Percentiles rank a stretch among this genome's conserved stretches.
Conservation (phyloP, 1,140 invertebrate genomes). For the Holotrichia oblita region DNA sequence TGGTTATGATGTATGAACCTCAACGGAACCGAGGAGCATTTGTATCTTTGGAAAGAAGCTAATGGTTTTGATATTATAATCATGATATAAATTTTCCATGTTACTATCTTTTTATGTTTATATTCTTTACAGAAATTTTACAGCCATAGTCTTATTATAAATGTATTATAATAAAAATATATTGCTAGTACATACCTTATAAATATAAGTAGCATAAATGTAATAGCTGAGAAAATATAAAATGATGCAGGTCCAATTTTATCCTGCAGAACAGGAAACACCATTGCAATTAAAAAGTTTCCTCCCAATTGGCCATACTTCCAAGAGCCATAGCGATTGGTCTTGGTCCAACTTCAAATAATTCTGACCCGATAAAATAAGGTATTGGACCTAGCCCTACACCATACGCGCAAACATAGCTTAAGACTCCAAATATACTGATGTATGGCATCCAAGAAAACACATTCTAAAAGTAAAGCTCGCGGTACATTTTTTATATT, state of each 20-base stretch:
- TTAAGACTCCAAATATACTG: conserved; percentile 75
- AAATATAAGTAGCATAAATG: conserved; percentile 70
- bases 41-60: too few relatives aligned
- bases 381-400: conserved; percentile 88
- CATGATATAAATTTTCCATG: too few relatives aligned
- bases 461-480: conserved; percentile 64
- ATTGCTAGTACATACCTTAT: conserved; percentile 64
- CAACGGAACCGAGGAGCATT: neutral
- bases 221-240: conserved; percentile 72
- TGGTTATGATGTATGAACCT: neutral
- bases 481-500: neutral
- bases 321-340: conserved; percentile 88
- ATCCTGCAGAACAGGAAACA: conserved; percentile 75
- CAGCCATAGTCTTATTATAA: neutral
- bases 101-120: neutral
- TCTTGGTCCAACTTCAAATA: conserved; percentile 87
- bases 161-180: neutral
- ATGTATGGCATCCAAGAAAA: conserved; percentile 75
- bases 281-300: conserved; percentile 89
- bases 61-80: too few relatives aligned
- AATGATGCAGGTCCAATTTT: conserved; percentile 76
- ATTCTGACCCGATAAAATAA: conserved; percentile 88
- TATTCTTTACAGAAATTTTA: neutral
- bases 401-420: conserved; percentile 84
- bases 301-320: conserved; percentile 89